A percentile compares a stretch with the other conserved stretches of the same genome.
Evolutionary conservation across 2,797 vertebrate genomes (phyloP).

Genomic region (Arctocebus calabarensis): DNA sequence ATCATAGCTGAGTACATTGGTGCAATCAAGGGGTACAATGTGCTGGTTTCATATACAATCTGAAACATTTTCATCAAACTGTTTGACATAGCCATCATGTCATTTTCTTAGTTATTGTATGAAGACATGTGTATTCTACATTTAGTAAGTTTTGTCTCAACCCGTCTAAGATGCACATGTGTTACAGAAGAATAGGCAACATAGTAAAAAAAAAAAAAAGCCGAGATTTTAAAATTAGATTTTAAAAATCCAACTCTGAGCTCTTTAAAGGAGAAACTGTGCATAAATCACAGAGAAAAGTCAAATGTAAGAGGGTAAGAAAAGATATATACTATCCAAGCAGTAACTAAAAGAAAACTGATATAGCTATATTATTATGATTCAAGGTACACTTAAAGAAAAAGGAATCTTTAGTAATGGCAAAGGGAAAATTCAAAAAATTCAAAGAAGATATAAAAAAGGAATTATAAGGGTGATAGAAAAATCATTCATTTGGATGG

Average conservation of each 20-base stretch:
- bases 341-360: background rate
- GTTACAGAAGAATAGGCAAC: background rate
- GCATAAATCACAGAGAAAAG: background rate
- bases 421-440: background rate
- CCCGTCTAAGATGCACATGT: no score
- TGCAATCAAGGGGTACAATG: no score
- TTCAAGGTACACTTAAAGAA: background rate
- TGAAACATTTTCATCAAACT: no score
- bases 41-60: no score
- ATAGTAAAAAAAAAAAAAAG: background rate
- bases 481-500: background rate
- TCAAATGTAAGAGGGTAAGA: background rate
- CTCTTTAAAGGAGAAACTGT: background rate
- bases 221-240: background rate
- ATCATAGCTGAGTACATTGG: no score
- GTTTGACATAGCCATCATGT: no score
- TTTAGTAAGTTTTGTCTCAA: no score
- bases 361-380: background rate
- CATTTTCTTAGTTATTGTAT: no score
- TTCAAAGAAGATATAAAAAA: constrained; percentile 1
- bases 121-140: no score
- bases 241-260: background rate
- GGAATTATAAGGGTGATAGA: background rate
- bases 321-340: background rate
- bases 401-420: background rate